Evolutionary conservation across 2,888 invertebrate genomes (phyloP).

Genomic region (Rugalucina vietnamica): DNA sequence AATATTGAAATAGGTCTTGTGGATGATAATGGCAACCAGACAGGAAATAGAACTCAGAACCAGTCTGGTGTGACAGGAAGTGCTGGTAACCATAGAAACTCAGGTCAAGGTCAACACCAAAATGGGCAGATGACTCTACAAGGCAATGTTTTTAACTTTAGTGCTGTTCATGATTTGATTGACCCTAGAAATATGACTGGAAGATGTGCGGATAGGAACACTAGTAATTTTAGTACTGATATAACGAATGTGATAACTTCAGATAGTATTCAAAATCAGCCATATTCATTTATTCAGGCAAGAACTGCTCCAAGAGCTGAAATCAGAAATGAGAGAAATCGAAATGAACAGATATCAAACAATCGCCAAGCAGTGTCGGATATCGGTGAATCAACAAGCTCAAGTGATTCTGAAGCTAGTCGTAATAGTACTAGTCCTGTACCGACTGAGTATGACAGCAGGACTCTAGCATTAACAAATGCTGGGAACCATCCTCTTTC

Average conservation of each 20-base stretch:
- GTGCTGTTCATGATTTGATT: slow-evolving; percentile 2
- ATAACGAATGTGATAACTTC: slow-evolving; percentile 1
- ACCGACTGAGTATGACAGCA: slow-evolving; percentile 42
- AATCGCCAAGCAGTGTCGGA: slow-evolving; percentile 24
- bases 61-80: slow-evolving; percentile 4
- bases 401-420: slow-evolving; percentile 55
- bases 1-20: slow-evolving; percentile 27
- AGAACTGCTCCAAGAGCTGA: background rate
- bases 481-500: background rate
- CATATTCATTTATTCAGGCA: background rate
- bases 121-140: background rate
- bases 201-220: background rate
- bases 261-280: background rate
- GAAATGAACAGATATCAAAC: background rate
- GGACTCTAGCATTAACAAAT: background rate
- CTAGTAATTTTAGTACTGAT: background rate
- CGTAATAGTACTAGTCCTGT: slow-evolving; percentile 45
- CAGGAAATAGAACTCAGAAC: background rate
- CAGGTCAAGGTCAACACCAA: background rate
- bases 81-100: background rate
- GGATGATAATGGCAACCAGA: background rate
- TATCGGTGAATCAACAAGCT: slow-evolving; percentile 61
- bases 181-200: background rate
- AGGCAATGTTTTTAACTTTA: background rate
- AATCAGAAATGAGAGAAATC: background rate